phyloP scores from a whole-genome alignment of 2,797 vertebrate species.

The Brotogeris chrysoptera region DNA sequence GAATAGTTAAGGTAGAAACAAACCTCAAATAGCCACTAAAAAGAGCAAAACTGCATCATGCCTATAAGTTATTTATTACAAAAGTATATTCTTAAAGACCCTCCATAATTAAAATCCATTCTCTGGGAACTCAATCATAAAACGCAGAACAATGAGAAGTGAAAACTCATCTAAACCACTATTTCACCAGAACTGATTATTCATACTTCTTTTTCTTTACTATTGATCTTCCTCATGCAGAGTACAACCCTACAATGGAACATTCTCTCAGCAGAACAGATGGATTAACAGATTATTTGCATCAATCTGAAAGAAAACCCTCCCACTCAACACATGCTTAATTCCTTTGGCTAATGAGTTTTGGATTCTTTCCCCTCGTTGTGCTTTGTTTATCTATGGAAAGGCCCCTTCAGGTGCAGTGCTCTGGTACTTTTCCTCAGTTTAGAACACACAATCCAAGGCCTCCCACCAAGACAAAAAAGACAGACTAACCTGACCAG shows the following conservation, averaged over 20 bases:
- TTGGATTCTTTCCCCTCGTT: not conserved
- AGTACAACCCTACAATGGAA: not conserved
- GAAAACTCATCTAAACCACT: not conserved
- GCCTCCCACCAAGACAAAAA: not conserved
- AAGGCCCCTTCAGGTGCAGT: not conserved
- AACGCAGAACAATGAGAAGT: not conserved
- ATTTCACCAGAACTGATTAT: not conserved
- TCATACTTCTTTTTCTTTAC: not conserved
- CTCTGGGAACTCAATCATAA: not conserved
- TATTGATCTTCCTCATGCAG: not conserved
- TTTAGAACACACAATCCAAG: not conserved
- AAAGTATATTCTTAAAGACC: not conserved
- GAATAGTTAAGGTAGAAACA: not conserved
- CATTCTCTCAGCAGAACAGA: not conserved
- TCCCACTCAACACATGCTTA: not conserved
- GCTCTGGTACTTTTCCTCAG: not conserved
- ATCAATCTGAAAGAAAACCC: not conserved
- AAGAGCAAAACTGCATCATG: not conserved
- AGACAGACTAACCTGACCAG: not conserved
- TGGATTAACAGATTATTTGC: not conserved
- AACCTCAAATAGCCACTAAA: not conserved
- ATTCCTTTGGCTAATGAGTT: not conserved
- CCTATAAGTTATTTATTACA: not conserved
- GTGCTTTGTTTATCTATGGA: not conserved
- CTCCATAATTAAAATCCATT: not conserved